Evolutionary conservation across 2,113 vertebrate species (phyloP).

Genomic region (Ageneiosus marmoratus): DNA sequence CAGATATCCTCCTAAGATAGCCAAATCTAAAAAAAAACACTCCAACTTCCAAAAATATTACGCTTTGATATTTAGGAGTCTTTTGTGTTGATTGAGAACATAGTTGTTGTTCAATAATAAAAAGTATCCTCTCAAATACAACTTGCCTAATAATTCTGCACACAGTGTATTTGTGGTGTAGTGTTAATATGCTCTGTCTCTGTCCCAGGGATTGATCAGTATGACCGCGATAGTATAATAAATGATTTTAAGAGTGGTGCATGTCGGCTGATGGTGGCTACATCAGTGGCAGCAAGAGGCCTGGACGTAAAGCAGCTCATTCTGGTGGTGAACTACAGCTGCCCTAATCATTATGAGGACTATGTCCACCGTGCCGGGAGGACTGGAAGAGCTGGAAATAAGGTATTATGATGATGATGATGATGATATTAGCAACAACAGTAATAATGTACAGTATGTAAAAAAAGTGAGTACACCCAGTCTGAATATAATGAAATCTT

Average conservation of each 20-base stretch:
- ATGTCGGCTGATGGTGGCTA: conserved; percentile 95
- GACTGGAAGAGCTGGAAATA: conserved; percentile 94
- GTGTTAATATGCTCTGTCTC: neutral
- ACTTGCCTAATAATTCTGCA: too few species aligned
- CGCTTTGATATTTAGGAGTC: too few species aligned
- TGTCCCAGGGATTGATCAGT: conserved; percentile 91
- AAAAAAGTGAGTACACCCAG: neutral
- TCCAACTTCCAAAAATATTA: too few species aligned
- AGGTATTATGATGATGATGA: conserved; percentile 61
- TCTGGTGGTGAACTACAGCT: conserved; percentile 95
- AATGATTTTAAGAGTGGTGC: conserved; percentile 96
- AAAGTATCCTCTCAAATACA: too few species aligned
- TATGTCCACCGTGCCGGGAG: conserved; percentile 96
- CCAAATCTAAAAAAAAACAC: too few species aligned
- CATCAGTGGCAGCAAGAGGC: conserved; percentile 92
- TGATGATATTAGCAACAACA: neutral
- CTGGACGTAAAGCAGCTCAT: conserved; percentile 96
- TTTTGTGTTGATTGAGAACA: too few species aligned
- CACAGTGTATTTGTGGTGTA: too few species aligned
- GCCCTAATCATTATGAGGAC: conserved; percentile 98
- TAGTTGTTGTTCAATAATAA: too few species aligned
- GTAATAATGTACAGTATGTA: neutral
- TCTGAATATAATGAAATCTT: neutral
- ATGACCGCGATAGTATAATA: conserved; percentile 97
- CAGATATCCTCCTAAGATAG: too few species aligned